These are phyloP conservation scores for Spermophilus dauricus DNA, from an alignment of 2,113 vertebrate species.

Conservation along the genomic window DNA sequence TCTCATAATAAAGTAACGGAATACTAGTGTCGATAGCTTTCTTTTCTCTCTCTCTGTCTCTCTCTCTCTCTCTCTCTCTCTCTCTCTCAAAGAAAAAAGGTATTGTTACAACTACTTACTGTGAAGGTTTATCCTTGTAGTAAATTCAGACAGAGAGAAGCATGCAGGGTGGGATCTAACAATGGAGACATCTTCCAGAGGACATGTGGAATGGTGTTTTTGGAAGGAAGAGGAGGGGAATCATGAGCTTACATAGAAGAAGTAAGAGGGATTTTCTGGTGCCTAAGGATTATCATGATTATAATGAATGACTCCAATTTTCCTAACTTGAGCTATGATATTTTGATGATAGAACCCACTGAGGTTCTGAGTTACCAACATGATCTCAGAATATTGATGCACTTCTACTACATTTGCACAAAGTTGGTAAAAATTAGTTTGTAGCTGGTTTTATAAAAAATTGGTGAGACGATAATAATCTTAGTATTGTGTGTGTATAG, in stretches of 20 bases:
- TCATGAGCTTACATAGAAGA: background rate
- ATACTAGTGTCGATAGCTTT: background rate
- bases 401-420: background rate
- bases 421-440: background rate
- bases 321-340: background rate
- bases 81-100: background rate
- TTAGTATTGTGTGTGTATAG: background rate
- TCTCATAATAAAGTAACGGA: background rate
- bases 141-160: background rate
- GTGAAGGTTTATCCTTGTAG: fast-evolving
- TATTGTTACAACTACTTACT: background rate
- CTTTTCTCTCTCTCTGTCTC: too few species aligned
- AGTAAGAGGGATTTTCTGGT: background rate
- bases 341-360: background rate
- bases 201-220: background rate
- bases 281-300: background rate
- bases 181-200: background rate
- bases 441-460: background rate
- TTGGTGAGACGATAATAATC: background rate
- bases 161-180: background rate
- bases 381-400: background rate
- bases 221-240: too few species aligned
- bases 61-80: too few species aligned
- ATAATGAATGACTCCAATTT: background rate
- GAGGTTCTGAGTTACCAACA: background rate